A percentile compares a stretch with the other conserved stretches of the same genome.
These are phyloP conservation scores for Hypotaenidia philippensis DNA, from an alignment of 2,797 vertebrate genomes.

Conservation along the genomic window DNA sequence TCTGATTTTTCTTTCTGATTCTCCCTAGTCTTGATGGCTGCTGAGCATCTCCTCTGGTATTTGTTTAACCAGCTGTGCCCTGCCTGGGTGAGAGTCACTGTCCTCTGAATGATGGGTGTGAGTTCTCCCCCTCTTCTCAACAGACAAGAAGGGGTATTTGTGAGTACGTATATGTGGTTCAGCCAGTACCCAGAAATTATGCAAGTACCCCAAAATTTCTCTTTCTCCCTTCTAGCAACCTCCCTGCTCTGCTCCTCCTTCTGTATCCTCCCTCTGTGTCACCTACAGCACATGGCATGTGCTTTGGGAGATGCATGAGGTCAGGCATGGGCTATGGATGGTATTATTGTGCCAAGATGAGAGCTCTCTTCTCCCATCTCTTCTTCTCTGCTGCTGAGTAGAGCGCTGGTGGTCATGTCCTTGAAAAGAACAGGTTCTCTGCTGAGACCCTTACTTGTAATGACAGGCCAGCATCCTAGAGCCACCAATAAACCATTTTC, in stretches of 20 bases:
- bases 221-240: not conserved
- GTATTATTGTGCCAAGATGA: not conserved
- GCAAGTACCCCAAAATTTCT: not conserved
- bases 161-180: not conserved
- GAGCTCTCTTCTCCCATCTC: not conserved
- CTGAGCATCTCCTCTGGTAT: not conserved
- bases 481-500: not conserved
- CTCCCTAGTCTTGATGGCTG: not conserved
- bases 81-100: not conserved
- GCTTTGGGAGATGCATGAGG: not conserved
- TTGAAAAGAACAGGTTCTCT: not conserved
- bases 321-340: not conserved
- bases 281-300: fast-evolving
- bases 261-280: not conserved
- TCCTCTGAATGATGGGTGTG: not conserved
- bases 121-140: not conserved
- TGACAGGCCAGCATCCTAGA: not conserved
- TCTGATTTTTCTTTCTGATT: not conserved
- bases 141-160: not conserved
- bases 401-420: not conserved
- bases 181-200: not conserved
- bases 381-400: not conserved
- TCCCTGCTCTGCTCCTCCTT: not conserved
- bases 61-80: not conserved
- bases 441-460: not conserved